A percentile compares a stretch with the other conserved stretches of the same genome.
These are phyloP conservation scores for Hippocampus guttulatus DNA, from an alignment of 2,113 vertebrate species.

Conservation along the genomic window DNA sequence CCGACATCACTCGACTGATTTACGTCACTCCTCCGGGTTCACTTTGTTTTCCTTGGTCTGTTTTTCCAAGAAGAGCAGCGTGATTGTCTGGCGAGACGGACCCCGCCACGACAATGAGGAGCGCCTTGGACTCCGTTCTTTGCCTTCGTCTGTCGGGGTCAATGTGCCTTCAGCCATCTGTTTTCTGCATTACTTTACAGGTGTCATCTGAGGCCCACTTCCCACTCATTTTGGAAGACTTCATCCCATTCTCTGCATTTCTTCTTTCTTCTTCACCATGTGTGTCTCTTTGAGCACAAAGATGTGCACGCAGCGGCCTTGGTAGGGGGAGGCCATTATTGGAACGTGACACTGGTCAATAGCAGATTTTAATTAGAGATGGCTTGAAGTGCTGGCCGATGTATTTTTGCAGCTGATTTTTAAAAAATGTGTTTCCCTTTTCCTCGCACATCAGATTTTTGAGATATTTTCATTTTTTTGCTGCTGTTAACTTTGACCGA, in stretches of 20 bases:
- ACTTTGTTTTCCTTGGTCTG: conserved; percentile 8
- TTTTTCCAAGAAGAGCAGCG: conserved; percentile 32
- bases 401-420: too few species aligned
- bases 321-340: background rate
- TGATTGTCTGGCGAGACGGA: conserved; percentile 34
- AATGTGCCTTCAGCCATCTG: background rate
- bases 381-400: too few species aligned
- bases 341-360: too few species aligned
- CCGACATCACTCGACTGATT: conserved; percentile 40
- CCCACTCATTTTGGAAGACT: conserved; percentile 7
- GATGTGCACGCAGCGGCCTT: background rate
- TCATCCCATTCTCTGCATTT: background rate
- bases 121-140: conserved; percentile 29
- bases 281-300: background rate
- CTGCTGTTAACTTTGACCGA: too few species aligned
- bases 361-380: too few species aligned
- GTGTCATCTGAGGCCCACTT: conserved; percentile 4
- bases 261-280: background rate
- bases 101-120: conserved; percentile 12
- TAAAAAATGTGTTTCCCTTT: too few species aligned
- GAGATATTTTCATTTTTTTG: too few species aligned
- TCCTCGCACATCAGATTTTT: too few species aligned
- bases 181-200: conserved; percentile 16
- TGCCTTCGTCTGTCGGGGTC: conserved; percentile 21
- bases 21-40: conserved; percentile 18